These are phyloP conservation scores for Oxyruncus cristatus DNA, from an alignment of 2,113 vertebrate genomes.

Conservation along the genomic window DNA sequence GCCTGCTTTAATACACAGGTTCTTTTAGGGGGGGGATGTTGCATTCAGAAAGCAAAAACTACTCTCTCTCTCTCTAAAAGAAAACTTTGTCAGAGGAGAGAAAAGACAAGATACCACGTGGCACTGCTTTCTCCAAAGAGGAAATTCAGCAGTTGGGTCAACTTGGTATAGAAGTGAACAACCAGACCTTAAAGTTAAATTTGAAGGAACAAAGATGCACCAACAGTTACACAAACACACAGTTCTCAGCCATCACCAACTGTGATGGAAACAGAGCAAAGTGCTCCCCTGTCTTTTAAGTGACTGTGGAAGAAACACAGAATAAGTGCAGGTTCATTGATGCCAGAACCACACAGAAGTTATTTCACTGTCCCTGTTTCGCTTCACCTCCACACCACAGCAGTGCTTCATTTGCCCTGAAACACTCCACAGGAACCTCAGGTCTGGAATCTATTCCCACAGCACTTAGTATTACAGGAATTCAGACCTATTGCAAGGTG, in stretches of 20 bases:
- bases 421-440: background rate
- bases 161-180: background rate
- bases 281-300: background rate
- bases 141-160: background rate
- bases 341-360: background rate
- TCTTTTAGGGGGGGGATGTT: background rate
- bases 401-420: background rate
- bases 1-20: conserved; percentile 57
- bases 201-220: background rate
- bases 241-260: background rate
- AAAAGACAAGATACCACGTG: background rate
- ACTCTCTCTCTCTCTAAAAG: background rate
- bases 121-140: background rate
- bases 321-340: accelerated
- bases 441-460: accelerated
- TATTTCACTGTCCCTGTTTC: background rate
- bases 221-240: accelerated
- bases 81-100: conserved; percentile 4
- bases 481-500: background rate
- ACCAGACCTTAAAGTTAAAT: background rate
- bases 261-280: background rate
- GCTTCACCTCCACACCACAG: background rate
- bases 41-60: conserved; percentile 14
- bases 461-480: background rate
- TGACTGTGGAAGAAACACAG: background rate